Percentiles rank a stretch among this genome's conserved stretches.
These are phyloP conservation scores for Scopus umbretta DNA, from an alignment of 2,113 vertebrate genomes.

Conservation along the genomic window DNA sequence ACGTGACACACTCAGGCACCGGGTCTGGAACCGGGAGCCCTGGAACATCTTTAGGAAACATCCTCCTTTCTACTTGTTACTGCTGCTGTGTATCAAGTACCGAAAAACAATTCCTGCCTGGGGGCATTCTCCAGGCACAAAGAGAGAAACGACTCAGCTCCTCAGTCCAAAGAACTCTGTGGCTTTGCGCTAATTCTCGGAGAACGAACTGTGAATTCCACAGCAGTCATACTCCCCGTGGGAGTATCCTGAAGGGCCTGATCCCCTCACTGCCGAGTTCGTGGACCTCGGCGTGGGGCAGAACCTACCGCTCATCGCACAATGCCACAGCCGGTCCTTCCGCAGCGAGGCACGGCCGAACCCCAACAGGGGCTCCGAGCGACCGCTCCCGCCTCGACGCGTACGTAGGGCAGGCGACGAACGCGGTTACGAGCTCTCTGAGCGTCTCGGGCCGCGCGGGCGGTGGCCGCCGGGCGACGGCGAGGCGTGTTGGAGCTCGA, in stretches of 20 bases:
- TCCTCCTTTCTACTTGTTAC: background rate
- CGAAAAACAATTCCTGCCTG: background rate
- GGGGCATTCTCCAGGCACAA: background rate
- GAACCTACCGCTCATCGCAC: background rate
- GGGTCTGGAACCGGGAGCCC: background rate
- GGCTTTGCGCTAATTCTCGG: background rate
- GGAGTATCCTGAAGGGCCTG: fast-evolving
- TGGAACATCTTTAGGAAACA: background rate
- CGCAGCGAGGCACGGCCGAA: no score
- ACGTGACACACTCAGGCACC: background rate
- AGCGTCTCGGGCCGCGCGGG: background rate
- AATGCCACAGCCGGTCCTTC: fast-evolving
- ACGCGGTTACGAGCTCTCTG: no score
- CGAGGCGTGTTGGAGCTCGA: no score
- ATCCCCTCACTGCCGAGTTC: fast-evolving
- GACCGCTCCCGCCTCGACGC: background rate
- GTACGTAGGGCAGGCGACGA: background rate
- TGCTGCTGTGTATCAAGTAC: fast-evolving
- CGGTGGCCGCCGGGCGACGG: background rate
- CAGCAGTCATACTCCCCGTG: no score
- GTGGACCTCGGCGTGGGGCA: background rate
- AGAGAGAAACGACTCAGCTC: background rate
- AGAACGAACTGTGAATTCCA: background rate
- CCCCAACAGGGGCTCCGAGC: no score
- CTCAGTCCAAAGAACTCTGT: background rate